Base-by-base conservation (phyloP, 2,113 vertebrate species). In the Lanius ludovicianus region DNA sequence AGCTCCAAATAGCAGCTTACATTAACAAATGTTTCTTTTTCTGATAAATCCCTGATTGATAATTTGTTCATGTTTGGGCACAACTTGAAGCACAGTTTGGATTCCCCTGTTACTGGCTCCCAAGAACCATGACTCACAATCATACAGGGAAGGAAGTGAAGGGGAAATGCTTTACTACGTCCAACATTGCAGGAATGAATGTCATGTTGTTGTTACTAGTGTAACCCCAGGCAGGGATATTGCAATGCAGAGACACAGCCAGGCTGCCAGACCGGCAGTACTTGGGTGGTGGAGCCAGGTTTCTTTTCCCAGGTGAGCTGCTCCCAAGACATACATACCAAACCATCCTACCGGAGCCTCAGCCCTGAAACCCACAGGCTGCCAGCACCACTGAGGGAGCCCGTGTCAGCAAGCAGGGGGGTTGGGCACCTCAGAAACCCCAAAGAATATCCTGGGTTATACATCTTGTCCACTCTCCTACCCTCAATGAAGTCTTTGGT, bases 161-260 rank as follows among this genome's bases (percentile, higher is more conserved):
- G 60, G 41, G 90, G 65, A 91, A 92, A 87, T 90, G 71, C 75
- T 87, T 92, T 90, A 85, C 78, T 90, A 52, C 37, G 56, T 94
- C 63, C 1, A 16, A 20, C 49, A 80, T 15, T 60, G 47, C 88
- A 88, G 77, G 60, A 64, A 53, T 18, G 9, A 76, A 87, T 75
- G 73, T 62, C 65, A 73, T 57, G 63, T 75, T 93, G 67, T 37
- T 92, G 75, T 68, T 79, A 50, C 52, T 33, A 73, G 62, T 2
- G 10, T 62, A 87, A 69, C n/a, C 56, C 64, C 60, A 86, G 71
- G 70, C 67, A 84, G 59, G 35, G 60, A 75, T 71, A 68, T 63
- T 67, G 56, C 57, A 46, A 55, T 8, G 37, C 56, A 85, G 95
- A 68, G 70, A 56, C 52, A n/a, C 46, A 56, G 62, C 31, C 7